Evolutionary conservation across 2,113 vertebrate species (phyloP), one percentile per base, ranked within the genome.

Genomic region (Atrichornis clamosus): DNA sequence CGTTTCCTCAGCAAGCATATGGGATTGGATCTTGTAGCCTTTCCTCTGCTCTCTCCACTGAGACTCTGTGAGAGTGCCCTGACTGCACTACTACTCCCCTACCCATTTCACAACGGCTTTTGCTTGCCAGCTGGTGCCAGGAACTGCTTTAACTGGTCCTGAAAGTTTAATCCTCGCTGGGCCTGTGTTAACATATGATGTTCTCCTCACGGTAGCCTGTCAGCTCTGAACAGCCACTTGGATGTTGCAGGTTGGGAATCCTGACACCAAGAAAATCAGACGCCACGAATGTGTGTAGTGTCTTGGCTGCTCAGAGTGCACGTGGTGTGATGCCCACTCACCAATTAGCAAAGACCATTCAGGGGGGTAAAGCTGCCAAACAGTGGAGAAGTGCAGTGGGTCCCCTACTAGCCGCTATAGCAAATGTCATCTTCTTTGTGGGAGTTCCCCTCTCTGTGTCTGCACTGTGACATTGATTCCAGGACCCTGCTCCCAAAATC

Each of bases 71-170:
- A 60, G 21, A 83, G 62, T 39, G 49, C 41, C 70, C 78, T 9
- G 15, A 60, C 37, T 82, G 41, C 24, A 65, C n/a, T 75, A 15
- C 32, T 72, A 8, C 32, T 68, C 53, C 35, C 22, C 37, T 87
- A 32, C 47, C 35, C 37, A 85, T 79, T 78, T 49, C 67, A 50
- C 15, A 11, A 68, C 58, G 59, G 55, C 46, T 93, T 78, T 84
- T 8, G 7, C 9, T 59, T 79, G 52, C 42, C 94, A 91, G 64
- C 81, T 95, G 63, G 41, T 84, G 59, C 46, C 56, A 53, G 75
- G 60, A 86, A 27, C 50, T 84, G 68, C 56, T 91, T 88, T 83
- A 92, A 74, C 78, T 86, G n/a, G 59, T 89, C 75, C 68, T 95
- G 89, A 87, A 94, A 96, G 90, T 81, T 73, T 17, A 50, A 8